Evolutionary conservation across 2,888 invertebrate species (phyloP), one percentile per base, ranked within the genome.

Genomic region (Perizoma flavofasciatum): DNA sequence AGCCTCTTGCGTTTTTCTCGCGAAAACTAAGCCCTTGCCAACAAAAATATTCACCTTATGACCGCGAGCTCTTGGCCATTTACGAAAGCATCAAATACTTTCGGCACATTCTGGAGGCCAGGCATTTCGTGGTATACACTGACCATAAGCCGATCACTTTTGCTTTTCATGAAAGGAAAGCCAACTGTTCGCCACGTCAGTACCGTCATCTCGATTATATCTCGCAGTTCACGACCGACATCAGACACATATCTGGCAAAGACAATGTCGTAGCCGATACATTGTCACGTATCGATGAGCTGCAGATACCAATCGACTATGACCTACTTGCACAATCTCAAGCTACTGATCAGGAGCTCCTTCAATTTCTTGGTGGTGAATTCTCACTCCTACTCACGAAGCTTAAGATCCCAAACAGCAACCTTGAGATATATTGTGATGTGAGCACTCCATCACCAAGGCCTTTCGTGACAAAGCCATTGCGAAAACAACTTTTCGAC

Each of bases 401-500:
- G 37, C 56, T 5, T 54, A 11, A 3, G 50, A 63, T 2, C 66
- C 68, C 49, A 65, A 57, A 37, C 0, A 62, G 54, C 34, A 45
- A 44, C 0, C 22, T n/a, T 0, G 47, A 48, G 5, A 8, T 72
- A 35, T 72, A 67, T 52, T 75, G 74, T 52, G 74, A 74, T 55
- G 58, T 61, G 22, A 70, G 66, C 32, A 64, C 63, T 10, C 5
- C 55, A 9, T 55, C 59, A 0, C 60, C 70, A 5, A 64, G 75
- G 43, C 71, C 70, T 5, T 75, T 67, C 11, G 65, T 74, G 0
- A 51, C 73, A 0, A 60, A 59, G 46, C 0, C 3, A 0, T 43
- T 68, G 0, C 54, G 73, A 0, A 67, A 57, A 37, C 66, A 69
- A 44, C 53, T 71, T 0, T 77, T 73, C 22, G 70, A 73, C 5